Evolutionary conservation across 2,797 vertebrate genomes (phyloP).

Genomic region (Anguilla megastoma): DNA sequence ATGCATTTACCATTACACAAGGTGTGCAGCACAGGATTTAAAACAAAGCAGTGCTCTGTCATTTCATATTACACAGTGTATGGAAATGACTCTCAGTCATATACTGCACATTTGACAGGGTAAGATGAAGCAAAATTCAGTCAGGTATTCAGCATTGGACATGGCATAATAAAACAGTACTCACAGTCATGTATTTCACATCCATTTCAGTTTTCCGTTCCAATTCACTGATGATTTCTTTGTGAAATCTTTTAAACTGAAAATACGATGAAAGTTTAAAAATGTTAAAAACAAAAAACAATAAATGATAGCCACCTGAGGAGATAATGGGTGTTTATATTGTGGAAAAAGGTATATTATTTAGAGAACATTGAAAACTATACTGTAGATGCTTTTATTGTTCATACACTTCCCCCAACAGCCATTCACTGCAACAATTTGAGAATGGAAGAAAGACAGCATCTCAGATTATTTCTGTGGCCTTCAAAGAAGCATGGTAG

Average conservation of each 20-base stretch:
- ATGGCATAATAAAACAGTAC: constrained; percentile 49
- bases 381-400: neutral
- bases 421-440: neutral
- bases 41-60: neutral
- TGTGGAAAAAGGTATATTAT: neutral
- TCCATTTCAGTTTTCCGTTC: constrained; percentile 97
- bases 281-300: neutral
- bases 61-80: neutral
- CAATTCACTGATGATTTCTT: constrained; percentile 87
- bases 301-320: neutral
- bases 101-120: neutral
- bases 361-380: neutral
- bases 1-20: neutral
- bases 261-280: constrained; percentile 39
- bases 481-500: neutral
- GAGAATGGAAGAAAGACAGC: neutral
- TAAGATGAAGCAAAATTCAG: neutral
- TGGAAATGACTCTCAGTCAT: neutral
- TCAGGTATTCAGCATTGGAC: neutral
- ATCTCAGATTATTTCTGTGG: neutral
- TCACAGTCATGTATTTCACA: constrained; percentile 96
- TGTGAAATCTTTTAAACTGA: constrained; percentile 92
- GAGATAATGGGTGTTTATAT: neutral
- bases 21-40: neutral
- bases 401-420: neutral